Base-by-base conservation (phyloP, 2,797 vertebrate species). In the Synanceia verrucosa region DNA sequence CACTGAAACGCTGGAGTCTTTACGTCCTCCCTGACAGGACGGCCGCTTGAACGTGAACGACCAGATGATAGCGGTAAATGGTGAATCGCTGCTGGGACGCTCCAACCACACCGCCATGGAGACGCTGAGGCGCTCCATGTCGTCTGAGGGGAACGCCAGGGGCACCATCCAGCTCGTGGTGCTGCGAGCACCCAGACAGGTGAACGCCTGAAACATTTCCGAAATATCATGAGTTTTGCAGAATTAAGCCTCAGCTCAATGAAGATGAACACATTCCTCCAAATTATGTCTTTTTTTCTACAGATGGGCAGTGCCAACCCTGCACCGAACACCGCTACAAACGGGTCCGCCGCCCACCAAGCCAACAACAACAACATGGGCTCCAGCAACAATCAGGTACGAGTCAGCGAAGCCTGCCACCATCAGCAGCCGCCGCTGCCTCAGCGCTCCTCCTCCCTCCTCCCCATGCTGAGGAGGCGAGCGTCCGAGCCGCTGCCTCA, bases 71-170 rank as follows among this genome's bases (percentile, higher is more conserved):
- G 96, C 96, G 0, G 95, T 99, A 1, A 99, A 99, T 8, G 95
- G 96, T 0, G 97, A 99, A 81, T 94, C 95, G 0, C 93, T 99
- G 58, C 66, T 96, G 1, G 95, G 95, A 28, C 96, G 93, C 86
- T 96, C 96, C 47, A 99, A 99, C 88, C 95, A 97, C 0, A 92
- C 96, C 8, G 96, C 97, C 58, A 98, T 99, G 98, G 97, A 99
- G 82, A 96, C 96, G 0, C 94, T 99, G 52, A 87, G 96, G 0
- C 92, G 92, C 60, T 99, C 98, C 16, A 99, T 99, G 98, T 98
- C 98, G n/a, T 96, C 95, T 64, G 97, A 99, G 81, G 97, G 97
- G 14, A 99, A 96, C 79, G 90, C 95, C 52, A 89, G 97, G 6
- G 97, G 96, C 5, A 97, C 95, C 93, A 99, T 98, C 86, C 97